Evolutionary conservation across 2,888 invertebrate genomes (phyloP).

Genomic region (Rhagium mordax): DNA sequence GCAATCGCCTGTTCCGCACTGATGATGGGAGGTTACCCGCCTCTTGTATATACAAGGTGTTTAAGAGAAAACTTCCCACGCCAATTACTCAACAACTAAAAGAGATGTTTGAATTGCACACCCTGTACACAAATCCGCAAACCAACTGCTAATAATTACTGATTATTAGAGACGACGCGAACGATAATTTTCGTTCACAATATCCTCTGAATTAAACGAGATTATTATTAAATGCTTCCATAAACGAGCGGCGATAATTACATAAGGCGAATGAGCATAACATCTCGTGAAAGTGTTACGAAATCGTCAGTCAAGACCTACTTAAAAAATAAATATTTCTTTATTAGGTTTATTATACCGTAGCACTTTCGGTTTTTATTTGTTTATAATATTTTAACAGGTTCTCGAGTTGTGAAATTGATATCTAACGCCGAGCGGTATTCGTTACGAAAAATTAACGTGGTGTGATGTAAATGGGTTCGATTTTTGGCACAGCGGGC

Average conservation of each 20-base stretch:
- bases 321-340: constrained; percentile 48
- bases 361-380: constrained; percentile 30
- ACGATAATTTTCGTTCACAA: not conserved
- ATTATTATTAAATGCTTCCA: constrained; percentile 19
- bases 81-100: too few species aligned
- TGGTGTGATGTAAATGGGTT: too few species aligned
- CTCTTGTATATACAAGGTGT: too few species aligned
- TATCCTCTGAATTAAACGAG: constrained; percentile 8
- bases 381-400: constrained; percentile 13
- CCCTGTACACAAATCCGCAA: too few species aligned
- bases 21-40: too few species aligned
- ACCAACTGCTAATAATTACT: not conserved
- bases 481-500: too few species aligned
- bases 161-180: not conserved
- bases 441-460: not conserved
- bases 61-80: too few species aligned
- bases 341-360: constrained; percentile 33
- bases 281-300: constrained; percentile 45
- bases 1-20: too few species aligned
- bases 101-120: too few species aligned
- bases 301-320: constrained; percentile 41
- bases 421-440: not conserved
- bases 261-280: constrained; percentile 35
- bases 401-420: constrained; percentile 9
- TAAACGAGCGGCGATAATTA: constrained; percentile 18